A percentile compares a stretch with the other conserved stretches of the same genome.
phyloP scores from a whole-genome alignment of 2,113 vertebrate species.

The Grus americana region DNA sequence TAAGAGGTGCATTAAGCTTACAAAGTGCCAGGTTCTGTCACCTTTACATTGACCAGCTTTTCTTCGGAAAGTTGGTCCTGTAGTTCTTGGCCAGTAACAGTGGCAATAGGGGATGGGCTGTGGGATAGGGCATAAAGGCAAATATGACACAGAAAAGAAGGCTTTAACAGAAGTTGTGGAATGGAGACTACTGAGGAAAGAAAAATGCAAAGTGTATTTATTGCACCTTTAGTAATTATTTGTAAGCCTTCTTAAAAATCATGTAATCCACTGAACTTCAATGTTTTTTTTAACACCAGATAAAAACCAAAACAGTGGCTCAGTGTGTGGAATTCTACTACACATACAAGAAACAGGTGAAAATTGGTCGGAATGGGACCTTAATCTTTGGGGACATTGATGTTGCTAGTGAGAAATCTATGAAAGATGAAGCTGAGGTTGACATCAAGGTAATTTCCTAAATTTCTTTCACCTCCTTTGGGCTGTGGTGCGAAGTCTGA shows the following conservation, averaged over 20 bases:
- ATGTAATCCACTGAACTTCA: background rate
- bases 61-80: background rate
- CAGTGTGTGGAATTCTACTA: slow-evolving; percentile 99
- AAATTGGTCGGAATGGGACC: slow-evolving; percentile 90
- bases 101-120: background rate
- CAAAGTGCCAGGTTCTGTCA: background rate
- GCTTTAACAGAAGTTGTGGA: background rate
- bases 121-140: rapidly evolving
- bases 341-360: slow-evolving; percentile 96
- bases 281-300: slow-evolving; percentile 73
- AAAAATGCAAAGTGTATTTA: background rate
- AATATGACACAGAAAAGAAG: background rate
- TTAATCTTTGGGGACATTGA: slow-evolving; percentile 90
- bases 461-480: background rate
- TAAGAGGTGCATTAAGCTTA: background rate
- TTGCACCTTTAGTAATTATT: background rate
- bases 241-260: background rate
- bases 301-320: slow-evolving; percentile 93
- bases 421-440: slow-evolving; percentile 86
- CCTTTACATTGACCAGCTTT: slow-evolving; percentile 7
- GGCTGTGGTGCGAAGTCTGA: background rate
- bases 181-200: background rate
- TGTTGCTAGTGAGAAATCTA: slow-evolving; percentile 66
- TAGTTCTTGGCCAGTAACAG: background rate
- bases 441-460: slow-evolving; percentile 82